These are phyloP conservation scores for Anthonomus grandis DNA, from an alignment of 1,140 invertebrate species.

Conservation along the genomic window DNA sequence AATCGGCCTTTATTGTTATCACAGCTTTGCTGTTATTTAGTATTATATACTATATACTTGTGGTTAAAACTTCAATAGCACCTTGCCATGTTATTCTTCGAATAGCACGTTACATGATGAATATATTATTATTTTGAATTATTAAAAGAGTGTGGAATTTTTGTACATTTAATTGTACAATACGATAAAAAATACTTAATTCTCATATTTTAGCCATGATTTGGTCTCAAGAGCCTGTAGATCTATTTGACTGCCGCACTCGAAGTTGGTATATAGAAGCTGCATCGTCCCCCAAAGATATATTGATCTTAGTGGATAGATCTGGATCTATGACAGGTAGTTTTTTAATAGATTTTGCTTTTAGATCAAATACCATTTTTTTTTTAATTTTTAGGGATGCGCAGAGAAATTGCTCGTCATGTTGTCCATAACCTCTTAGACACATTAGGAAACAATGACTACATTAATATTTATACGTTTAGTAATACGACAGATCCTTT, in stretches of 20 bases:
- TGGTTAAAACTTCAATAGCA: no score
- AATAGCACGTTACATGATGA: no score
- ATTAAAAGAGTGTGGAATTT: neutral
- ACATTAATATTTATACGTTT: slow-evolving; percentile 77
- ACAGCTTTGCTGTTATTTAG: no score
- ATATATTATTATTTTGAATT: no score
- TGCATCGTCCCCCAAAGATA: slow-evolving; percentile 85
- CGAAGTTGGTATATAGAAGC: slow-evolving; percentile 89
- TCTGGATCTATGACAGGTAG: slow-evolving; percentile 89
- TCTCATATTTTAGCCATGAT: slow-evolving; percentile 40
- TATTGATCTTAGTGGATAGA: slow-evolving; percentile 85
- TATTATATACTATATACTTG: no score
- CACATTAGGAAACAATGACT: slow-evolving; percentile 92
- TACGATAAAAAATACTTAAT: neutral
- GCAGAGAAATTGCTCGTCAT: slow-evolving; percentile 82
- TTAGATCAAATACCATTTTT: no score
- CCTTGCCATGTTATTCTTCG: no score
- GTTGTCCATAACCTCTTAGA: slow-evolving; percentile 85
- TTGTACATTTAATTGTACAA: neutral
- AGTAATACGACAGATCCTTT: slow-evolving; percentile 65
- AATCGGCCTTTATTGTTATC: no score
- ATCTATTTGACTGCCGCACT: slow-evolving; percentile 79
- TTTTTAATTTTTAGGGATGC: slow-evolving; percentile 47
- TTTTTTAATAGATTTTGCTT: no score
- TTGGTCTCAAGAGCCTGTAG: slow-evolving; percentile 53